Base-by-base conservation (phyloP, 2,797 vertebrate species). In the Xiphophorus birchmanni region DNA sequence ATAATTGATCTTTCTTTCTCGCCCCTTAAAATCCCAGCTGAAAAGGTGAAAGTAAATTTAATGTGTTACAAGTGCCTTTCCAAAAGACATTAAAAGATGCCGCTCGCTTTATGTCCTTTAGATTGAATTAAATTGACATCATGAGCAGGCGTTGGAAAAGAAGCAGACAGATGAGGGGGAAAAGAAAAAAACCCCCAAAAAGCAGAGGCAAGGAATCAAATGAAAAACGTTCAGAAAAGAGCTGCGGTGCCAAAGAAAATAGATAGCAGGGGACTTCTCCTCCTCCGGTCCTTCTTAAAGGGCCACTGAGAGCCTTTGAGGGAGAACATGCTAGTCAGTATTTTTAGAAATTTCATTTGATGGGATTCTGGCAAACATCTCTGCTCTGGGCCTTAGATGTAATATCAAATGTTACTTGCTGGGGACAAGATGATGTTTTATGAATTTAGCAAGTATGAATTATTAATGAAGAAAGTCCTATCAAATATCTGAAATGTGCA, bases 201-300 rank as follows among this genome's bases (percentile, higher is more conserved):
- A 77, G 95, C 94, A 95, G 95, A 95, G 95, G 94, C 95, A 95
- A 84, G 89, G 92, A 96, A 96, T 93, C 96, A 96, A 97, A 98
- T 97, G 96, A 96, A 97, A 90, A 95, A 96, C 96, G 95, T 97
- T 96, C 95, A 96, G 97, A 96, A 95, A 92, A 94, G 93, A 97
- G 95, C 91, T 89, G 94, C 92, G 95, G 95, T 89, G 96, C 97
- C 97, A 98, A 97, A 95, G 94, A 96, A 98, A 98, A 97, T 95
- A 97, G 91, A 96, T 95, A 93, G 94, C 93, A 92, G 92, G 94
- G 92, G 94, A 94, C 88, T 92, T 91, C 93, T 93, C 83, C 87
- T 94, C 90, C 88, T 91, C 87, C 92, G 90, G 89, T 86, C 90
- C 76, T 90, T 89, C 88, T 93, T 94, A 94, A 94, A 94, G 88